Evolutionary conservation across 2,888 invertebrate species (phyloP).

Genomic region (Calameuta pallipes): DNA sequence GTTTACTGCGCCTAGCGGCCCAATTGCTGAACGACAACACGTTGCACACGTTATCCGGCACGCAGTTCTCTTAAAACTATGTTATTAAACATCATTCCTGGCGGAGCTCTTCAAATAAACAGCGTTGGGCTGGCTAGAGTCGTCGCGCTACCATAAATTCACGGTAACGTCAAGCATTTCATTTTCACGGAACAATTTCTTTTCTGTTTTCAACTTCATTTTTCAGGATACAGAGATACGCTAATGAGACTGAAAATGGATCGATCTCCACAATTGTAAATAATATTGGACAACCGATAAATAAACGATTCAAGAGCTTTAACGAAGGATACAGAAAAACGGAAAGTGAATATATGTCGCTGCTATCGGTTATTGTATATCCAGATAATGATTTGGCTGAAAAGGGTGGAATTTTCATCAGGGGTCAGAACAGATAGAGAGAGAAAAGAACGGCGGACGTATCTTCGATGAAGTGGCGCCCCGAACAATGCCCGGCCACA

Average conservation of each 20-base stretch:
- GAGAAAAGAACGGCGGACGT: neutral
- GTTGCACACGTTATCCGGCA: neutral
- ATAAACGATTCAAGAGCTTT: neutral
- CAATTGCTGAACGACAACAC: neutral
- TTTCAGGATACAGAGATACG: neutral
- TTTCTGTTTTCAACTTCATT: neutral
- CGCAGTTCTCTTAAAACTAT: neutral
- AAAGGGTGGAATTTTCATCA: neutral
- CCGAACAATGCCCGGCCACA: constrained; percentile 60
- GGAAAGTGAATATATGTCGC: neutral
- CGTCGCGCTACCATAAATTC: neutral
- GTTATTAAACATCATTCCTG: neutral
- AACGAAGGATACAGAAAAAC: neutral
- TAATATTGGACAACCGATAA: neutral
- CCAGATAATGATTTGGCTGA: neutral
- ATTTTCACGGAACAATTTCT: neutral
- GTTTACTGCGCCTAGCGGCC: neutral
- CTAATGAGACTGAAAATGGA: neutral
- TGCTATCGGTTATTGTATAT: neutral
- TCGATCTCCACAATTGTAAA: neutral
- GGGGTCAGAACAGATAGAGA: neutral
- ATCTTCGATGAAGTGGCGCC: constrained; percentile 52
- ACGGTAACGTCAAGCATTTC: neutral
- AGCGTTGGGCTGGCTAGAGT: neutral
- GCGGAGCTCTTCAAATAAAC: neutral